Percentiles rank a stretch among this genome's conserved stretches.
phyloP scores from a whole-genome alignment of 1,140 invertebrate genomes.

The Whitmania pigra region DNA sequence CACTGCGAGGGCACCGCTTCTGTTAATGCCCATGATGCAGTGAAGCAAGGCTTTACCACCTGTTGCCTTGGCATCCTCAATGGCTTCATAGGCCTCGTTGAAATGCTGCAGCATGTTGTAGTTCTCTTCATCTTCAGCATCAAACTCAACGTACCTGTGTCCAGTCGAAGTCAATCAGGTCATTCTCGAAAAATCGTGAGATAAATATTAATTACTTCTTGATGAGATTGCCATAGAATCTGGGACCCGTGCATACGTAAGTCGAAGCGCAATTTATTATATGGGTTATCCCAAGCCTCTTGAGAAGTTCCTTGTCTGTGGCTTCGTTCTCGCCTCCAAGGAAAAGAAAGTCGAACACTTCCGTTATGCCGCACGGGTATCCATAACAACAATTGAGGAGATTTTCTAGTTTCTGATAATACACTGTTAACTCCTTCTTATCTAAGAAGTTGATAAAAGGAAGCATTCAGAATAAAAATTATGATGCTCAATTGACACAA shows the following conservation, averaged over 20 bases:
- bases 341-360: conserved; percentile 22
- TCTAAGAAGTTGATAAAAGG: too few relatives aligned
- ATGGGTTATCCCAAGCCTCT: conserved; percentile 23
- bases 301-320: conserved; percentile 8
- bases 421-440: background rate
- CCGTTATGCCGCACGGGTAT: conserved; percentile 14
- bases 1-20: conserved; percentile 23
- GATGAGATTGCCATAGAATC: conserved; percentile 20
- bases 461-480: too few relatives aligned
- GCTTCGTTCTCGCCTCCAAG: conserved; percentile 21
- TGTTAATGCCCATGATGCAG: conserved; percentile 24
- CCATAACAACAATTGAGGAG: conserved; percentile 11
- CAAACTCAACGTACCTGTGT: conserved; percentile 20
- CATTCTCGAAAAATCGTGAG: background rate
- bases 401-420: conserved; percentile 6
- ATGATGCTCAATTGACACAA: too few relatives aligned
- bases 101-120: conserved; percentile 26
- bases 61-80: conserved; percentile 18
- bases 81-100: conserved; percentile 19
- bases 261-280: conserved; percentile 23
- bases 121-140: conserved; percentile 20
- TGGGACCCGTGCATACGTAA: conserved; percentile 15
- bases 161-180: background rate
- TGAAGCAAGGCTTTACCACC: conserved; percentile 24
- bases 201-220: conserved; percentile 4